Evolutionary conservation across 2,113 vertebrate species (phyloP).

Genomic region (Platichthys flesus): DNA sequence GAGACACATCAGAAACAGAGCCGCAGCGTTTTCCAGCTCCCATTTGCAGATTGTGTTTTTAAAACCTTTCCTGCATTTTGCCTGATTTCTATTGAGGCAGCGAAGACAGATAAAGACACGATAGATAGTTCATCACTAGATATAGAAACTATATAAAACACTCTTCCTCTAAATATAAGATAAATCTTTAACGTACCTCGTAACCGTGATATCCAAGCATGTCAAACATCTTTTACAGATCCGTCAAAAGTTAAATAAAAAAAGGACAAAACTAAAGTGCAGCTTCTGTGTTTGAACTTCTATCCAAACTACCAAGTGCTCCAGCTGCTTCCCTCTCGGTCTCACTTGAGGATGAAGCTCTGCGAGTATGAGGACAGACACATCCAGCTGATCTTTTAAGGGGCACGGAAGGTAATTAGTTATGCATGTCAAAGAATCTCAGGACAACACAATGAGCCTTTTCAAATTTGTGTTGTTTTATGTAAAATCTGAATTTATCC

Average conservation of each 20-base stretch:
- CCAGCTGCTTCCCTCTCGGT: conserved; percentile 29
- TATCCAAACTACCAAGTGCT: conserved; percentile 13
- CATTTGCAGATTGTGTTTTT: conserved; percentile 36
- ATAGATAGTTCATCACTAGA: background rate
- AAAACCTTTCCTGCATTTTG: conserved; percentile 6
- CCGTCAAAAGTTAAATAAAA: conserved; percentile 22
- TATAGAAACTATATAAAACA: background rate
- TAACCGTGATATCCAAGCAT: conserved; percentile 93
- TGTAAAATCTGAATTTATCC: conserved; percentile 86
- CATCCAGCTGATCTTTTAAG: conserved; percentile 81
- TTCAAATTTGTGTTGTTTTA: conserved; percentile 84
- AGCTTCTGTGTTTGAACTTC: background rate
- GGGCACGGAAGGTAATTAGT: conserved; percentile 87
- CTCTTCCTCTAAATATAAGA: too few species aligned
- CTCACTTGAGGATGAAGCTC: conserved; percentile 38
- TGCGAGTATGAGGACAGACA: conserved; percentile 31
- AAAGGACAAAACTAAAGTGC: background rate
- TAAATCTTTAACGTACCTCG: conserved; percentile 84
- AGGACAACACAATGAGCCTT: conserved; percentile 84
- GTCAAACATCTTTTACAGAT: conserved; percentile 85
- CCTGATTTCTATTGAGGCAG: background rate
- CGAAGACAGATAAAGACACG: background rate
- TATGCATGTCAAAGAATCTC: conserved; percentile 86
- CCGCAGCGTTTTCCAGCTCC: conserved; percentile 14
- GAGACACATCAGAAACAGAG: conserved; percentile 22